A percentile compares a stretch with the other conserved stretches of the same genome.
Evolutionary conservation across 2,888 invertebrate species (phyloP).

Genomic region (Pammene fasciana): DNA sequence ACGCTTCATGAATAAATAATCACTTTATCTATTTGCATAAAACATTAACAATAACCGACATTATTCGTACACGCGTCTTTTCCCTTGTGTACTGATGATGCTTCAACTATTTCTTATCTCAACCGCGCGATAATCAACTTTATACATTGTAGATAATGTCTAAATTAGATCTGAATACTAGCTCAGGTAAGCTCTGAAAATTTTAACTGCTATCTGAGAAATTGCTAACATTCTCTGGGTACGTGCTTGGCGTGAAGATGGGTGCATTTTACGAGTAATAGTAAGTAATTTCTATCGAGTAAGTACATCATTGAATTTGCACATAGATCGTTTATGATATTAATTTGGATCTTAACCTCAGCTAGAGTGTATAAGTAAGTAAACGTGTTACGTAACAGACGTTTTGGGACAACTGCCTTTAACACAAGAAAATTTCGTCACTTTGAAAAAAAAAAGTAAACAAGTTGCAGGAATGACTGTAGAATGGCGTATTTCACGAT

Average conservation of each 20-base stretch:
- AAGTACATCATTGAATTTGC: background rate
- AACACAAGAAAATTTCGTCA: no score
- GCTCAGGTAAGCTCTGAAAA: constrained; percentile 20
- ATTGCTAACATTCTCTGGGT: constrained; percentile 31
- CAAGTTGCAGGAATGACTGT: no score
- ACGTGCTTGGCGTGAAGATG: constrained; percentile 32
- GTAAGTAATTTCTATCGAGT: constrained; percentile 18
- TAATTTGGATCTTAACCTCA: background rate
- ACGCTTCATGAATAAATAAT: no score
- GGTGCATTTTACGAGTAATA: constrained; percentile 3
- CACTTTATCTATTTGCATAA: background rate
- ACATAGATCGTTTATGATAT: background rate
- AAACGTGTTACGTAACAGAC: no score
- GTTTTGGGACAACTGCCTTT: no score
- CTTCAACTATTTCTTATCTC: constrained; percentile 4
- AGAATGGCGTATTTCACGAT: no score
- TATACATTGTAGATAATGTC: background rate
- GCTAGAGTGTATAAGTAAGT: no score
- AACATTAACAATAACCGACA: background rate
- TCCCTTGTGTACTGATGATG: background rate
- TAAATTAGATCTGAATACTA: constrained; percentile 14
- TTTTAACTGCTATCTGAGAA: constrained; percentile 35
- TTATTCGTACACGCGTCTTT: background rate
- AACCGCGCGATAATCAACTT: constrained; percentile 7
- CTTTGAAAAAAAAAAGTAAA: no score